phyloP scores from a whole-genome alignment of 1,140 invertebrate genomes.

The Zaprionus camerounensis region DNA sequence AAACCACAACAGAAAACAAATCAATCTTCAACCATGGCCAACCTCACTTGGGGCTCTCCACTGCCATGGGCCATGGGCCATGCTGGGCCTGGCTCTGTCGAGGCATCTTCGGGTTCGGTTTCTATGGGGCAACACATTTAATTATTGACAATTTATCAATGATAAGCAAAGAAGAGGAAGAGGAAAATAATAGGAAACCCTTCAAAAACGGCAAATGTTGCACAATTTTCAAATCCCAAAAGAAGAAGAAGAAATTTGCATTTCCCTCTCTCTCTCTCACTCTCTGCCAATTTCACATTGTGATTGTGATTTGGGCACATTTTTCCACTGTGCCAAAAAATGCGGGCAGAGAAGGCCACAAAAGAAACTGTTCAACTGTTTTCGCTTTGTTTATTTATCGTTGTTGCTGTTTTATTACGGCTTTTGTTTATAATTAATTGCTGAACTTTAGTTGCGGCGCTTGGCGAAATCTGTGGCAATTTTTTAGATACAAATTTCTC shows the following conservation, averaged over 20 bases:
- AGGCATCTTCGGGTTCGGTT: conserved; percentile 21
- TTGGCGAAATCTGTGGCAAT: conserved; percentile 19
- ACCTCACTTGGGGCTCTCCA: not conserved
- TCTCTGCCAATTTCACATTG: conserved; percentile 25
- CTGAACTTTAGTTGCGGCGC: conserved; percentile 25
- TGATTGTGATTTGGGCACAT: conserved; percentile 37
- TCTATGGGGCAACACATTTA: conserved; percentile 49
- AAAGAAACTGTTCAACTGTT: conserved; percentile 11
- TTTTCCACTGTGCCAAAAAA: conserved; percentile 18
- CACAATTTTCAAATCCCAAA: conserved; percentile 28
- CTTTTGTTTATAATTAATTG: conserved; percentile 50
- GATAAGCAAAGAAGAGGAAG: not conserved
- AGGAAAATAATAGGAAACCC: conserved; percentile 3
- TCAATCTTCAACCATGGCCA: conserved; percentile 14
- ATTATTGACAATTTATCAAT: conserved; percentile 56
- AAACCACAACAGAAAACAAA: conserved; percentile 10
- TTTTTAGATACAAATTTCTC: conserved; percentile 21
- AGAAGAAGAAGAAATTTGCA: conserved; percentile 2
- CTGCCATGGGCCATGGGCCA: conserved; percentile 6
- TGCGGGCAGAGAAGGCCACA: conserved; percentile 9
- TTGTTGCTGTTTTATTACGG: conserved; percentile 1
- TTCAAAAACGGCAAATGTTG: conserved; percentile 35
- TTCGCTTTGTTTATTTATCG: conserved; percentile 2
- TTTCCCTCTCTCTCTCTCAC: conserved; percentile 23
- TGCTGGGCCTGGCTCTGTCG: conserved; percentile 3